Conservation (phyloP, 2,797 vertebrate genomes). For the Eleutherodactylus coqui region DNA sequence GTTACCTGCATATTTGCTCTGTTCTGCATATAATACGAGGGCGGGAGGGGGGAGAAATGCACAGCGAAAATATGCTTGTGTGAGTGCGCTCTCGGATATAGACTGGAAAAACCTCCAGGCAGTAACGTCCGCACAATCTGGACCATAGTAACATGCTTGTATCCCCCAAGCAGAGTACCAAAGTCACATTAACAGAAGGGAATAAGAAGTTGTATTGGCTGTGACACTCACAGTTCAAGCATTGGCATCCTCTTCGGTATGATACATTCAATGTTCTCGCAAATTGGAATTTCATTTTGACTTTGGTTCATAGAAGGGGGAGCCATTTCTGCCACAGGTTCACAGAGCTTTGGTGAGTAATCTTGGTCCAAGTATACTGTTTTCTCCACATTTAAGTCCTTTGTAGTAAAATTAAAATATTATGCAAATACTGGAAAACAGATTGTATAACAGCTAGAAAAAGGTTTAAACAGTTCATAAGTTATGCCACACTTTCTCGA, state of each 20-base stretch:
- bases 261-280: not conserved
- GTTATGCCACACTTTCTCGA: too few species aligned
- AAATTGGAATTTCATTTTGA: not conserved
- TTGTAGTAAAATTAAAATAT: not conserved
- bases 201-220: not conserved
- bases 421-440: not conserved
- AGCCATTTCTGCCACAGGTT: not conserved
- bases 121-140: not conserved
- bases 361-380: not conserved
- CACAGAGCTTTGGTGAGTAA: not conserved
- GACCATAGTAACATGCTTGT: not conserved
- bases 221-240: conserved; percentile 38
- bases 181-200: not conserved
- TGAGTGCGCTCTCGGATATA: too few species aligned
- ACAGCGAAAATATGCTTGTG: too few species aligned
- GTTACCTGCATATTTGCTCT: too few species aligned
- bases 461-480: not conserved
- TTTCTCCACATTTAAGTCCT: not conserved
- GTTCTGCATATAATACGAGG: too few species aligned
- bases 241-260: not conserved
- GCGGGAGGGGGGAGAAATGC: too few species aligned
- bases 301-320: not conserved
- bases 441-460: not conserved
- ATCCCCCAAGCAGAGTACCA: not conserved
- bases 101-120: too few species aligned